phyloP scores from a whole-genome alignment of 2,113 vertebrate species.

The Nannospalax galili region DNA sequence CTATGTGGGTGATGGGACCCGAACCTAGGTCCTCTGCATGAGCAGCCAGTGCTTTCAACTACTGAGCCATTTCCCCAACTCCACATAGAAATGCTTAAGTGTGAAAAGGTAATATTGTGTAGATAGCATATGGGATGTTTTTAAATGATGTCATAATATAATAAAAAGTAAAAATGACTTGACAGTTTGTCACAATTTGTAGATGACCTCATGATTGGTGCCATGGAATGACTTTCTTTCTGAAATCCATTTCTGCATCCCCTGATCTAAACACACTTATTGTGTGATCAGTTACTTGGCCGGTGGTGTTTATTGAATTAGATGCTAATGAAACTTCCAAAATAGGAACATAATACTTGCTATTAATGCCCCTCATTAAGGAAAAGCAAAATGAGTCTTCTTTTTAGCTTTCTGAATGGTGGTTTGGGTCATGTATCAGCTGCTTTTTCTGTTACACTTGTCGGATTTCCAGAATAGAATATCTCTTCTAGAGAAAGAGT shows the following conservation, averaged over 20 bases:
- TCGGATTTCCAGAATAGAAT: slow-evolving; percentile 23
- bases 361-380: not conserved
- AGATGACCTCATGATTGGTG: not conserved
- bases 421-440: not conserved
- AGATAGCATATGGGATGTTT: not conserved
- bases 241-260: not conserved
- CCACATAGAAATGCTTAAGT: not conserved
- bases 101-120: not conserved
- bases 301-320: not conserved
- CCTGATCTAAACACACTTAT: not conserved
- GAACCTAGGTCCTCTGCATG: too few species aligned
- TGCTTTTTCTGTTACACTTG: not conserved
- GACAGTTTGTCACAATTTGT: not conserved
- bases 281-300: not conserved
- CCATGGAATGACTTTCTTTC: not conserved
- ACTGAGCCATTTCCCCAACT: too few species aligned
- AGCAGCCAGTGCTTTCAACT: too few species aligned
- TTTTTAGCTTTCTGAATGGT: not conserved
- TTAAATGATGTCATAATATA: slow-evolving; percentile 8
- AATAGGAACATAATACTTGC: not conserved
- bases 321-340: not conserved
- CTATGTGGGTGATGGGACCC: too few species aligned
- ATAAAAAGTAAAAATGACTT: not conserved
- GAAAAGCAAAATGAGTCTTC: not conserved
- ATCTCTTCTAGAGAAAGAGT: not conserved